Evolutionary conservation across 2,797 vertebrate genomes (phyloP).

Genomic region (Euthynnus affinis): DNA sequence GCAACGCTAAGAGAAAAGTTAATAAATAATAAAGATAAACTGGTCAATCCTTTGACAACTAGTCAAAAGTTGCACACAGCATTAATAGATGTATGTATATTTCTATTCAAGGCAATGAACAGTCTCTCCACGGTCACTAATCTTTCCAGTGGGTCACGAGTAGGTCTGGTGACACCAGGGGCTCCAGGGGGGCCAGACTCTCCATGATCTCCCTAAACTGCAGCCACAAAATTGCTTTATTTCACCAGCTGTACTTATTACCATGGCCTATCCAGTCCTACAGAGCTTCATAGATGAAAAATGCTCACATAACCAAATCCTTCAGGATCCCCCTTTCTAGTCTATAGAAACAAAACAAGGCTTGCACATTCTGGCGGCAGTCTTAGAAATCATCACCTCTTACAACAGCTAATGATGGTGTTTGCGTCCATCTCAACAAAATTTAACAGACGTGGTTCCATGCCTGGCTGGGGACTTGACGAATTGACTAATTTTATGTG

Average conservation of each 20-base stretch:
- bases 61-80: too few relatives aligned
- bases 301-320: background rate
- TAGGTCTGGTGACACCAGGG: constrained; percentile 93
- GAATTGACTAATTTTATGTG: too few relatives aligned
- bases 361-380: too few relatives aligned
- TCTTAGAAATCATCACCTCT: background rate
- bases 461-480: too few relatives aligned
- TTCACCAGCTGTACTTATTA: background rate
- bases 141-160: constrained; percentile 97
- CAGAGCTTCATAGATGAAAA: background rate
- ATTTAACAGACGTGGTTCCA: background rate
- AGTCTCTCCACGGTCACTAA: constrained; percentile 95
- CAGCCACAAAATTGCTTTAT: background rate
- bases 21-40: too few relatives aligned
- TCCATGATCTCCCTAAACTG: constrained; percentile 93
- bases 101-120: constrained; percentile 71
- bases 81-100: too few relatives aligned
- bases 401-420: background rate
- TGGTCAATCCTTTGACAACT: too few relatives aligned
- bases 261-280: background rate
- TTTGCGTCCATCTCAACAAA: background rate
- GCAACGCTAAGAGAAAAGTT: too few relatives aligned
- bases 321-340: background rate
- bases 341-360: background rate
- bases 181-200: constrained; percentile 91